Conservation (phyloP, 2,113 vertebrate species). For the Lota lota region DNA sequence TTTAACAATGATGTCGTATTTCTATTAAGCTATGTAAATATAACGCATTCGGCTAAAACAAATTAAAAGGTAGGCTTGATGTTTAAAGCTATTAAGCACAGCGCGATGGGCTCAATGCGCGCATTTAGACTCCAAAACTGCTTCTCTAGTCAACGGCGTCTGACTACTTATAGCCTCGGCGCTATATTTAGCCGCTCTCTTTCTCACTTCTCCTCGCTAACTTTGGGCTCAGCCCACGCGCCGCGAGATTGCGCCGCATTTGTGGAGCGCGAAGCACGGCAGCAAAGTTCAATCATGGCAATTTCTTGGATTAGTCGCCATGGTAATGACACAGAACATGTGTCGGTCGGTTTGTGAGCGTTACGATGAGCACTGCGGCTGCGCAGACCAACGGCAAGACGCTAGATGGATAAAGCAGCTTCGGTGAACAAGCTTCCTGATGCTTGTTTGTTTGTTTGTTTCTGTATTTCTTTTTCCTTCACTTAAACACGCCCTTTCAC, state of each 20-base stretch:
- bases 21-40: no score
- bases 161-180: conserved; percentile 60
- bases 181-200: conserved; percentile 3
- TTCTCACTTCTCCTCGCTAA: conserved; percentile 49
- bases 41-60: no score
- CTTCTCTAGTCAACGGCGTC: conserved; percentile 48
- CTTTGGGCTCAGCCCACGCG: conserved; percentile 44
- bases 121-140: no score
- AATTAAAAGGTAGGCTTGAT: no score
- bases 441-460: no score
- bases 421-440: no score
- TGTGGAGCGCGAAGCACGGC: conserved; percentile 34
- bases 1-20: no score
- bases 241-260: conserved; percentile 37
- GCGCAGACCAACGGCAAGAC: not conserved
- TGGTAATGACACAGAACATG: conserved; percentile 43
- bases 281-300: conserved; percentile 59
- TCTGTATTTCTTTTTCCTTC: no score
- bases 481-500: no score
- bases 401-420: no score
- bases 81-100: no score
- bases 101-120: no score
- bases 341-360: not conserved
- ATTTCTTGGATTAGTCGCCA: conserved; percentile 51
- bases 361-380: not conserved